Conservation (phyloP, 2,113 vertebrate species). For the Stigmatopora argus region DNA sequence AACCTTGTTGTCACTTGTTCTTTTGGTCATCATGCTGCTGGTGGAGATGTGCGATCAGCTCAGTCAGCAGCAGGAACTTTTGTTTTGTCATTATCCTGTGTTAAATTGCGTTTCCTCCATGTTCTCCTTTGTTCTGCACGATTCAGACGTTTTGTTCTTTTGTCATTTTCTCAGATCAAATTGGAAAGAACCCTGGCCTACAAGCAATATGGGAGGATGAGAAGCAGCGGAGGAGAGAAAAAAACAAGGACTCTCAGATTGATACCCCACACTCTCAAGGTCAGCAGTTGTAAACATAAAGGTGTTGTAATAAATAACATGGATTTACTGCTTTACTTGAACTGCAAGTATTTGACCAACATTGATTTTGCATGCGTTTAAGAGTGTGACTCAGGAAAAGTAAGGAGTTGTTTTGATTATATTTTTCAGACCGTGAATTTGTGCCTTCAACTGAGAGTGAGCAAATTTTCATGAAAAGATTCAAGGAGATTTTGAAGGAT, state of each 20-base stretch:
- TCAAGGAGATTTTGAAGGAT: constrained; percentile 90
- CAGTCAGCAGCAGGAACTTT: no score
- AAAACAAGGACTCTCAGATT: constrained; percentile 83
- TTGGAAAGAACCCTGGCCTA: constrained; percentile 90
- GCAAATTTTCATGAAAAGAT: constrained; percentile 84
- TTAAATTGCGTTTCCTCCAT: no score
- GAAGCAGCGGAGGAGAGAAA: constrained; percentile 85
- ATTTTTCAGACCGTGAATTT: constrained; percentile 81
- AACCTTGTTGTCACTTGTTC: no score
- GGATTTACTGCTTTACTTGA: background rate
- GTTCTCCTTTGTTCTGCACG: no score
- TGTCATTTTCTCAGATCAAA: constrained; percentile 76
- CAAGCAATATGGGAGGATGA: constrained; percentile 98
- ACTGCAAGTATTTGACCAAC: background rate
- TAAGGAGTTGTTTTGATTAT: constrained; percentile 12
- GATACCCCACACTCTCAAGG: constrained; percentile 85
- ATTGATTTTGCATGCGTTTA: background rate
- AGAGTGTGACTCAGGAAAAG: constrained; percentile 2
- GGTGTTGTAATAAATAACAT: background rate
- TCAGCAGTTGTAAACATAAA: constrained; percentile 44
- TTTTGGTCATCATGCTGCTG: no score
- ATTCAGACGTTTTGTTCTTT: background rate
- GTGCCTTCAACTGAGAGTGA: constrained; percentile 82
- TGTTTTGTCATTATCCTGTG: no score
- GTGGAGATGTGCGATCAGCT: no score